Evolutionary conservation across 30 jellyfish, hydroid and myxozoan genomes (phyloP).

Genomic region (Turritopsis rubra): DNA sequence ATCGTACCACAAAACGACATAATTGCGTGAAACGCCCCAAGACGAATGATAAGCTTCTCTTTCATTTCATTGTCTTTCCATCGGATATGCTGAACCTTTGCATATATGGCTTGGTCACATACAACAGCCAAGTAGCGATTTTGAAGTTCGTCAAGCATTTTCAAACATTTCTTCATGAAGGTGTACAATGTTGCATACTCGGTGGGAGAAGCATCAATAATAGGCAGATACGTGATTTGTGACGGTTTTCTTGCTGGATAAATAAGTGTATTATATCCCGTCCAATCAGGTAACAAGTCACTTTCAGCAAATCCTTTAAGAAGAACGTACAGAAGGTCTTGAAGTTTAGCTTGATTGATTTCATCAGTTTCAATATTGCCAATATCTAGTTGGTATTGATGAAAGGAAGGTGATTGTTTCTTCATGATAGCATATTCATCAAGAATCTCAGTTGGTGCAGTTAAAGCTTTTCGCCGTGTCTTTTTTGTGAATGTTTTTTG

Average conservation of each 20-base stretch:
- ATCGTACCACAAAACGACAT: constrained; percentile 9
- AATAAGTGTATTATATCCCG: constrained; percentile 11
- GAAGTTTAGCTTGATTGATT: constrained; percentile 19
- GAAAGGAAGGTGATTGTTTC: constrained; percentile 11
- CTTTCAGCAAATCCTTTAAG: constrained; percentile 15
- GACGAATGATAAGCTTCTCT: too few species aligned
- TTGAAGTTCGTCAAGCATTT: too few species aligned
- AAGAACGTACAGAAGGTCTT: constrained; percentile 11
- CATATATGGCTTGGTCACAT: constrained; percentile 2
- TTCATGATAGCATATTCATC: constrained; percentile 10
- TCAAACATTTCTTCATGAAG: background rate
- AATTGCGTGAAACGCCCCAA: too few species aligned
- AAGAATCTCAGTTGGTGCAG: background rate
- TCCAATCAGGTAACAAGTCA: constrained; percentile 14
- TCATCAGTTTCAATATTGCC: constrained; percentile 2
- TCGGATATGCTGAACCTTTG: background rate
- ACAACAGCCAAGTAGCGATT: too few species aligned
- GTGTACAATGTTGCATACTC: constrained; percentile 17
- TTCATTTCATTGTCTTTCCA: background rate
- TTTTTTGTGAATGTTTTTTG: background rate
- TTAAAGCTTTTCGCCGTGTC: constrained; percentile 2
- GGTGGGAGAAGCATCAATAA: constrained; percentile 24
- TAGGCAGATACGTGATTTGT: constrained; percentile 22
- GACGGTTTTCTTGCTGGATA: constrained; percentile 17
- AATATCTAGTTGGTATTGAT: constrained; percentile 8